phyloP scores from a whole-genome alignment of 2,113 vertebrate species.

The Solea senegalensis region DNA sequence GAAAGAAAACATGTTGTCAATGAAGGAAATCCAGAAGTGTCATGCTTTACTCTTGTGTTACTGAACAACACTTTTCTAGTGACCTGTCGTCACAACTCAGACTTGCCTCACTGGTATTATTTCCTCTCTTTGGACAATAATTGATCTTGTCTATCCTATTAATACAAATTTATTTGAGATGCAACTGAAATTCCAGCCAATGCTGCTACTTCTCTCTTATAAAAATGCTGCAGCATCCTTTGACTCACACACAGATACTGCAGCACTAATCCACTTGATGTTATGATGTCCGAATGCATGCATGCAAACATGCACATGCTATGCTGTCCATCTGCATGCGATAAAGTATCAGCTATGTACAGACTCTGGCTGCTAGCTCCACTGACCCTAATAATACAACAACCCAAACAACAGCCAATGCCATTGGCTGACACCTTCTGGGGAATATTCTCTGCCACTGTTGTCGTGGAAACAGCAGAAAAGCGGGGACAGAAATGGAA shows the following conservation, averaged over 20 bases:
- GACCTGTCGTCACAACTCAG: neutral
- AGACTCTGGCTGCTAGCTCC: constrained; percentile 55
- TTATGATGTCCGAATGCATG: constrained; percentile 4
- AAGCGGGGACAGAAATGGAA: constrained; percentile 55
- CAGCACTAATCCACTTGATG: constrained; percentile 10
- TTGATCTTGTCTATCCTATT: neutral
- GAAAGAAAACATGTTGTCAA: neutral
- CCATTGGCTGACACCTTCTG: constrained; percentile 67
- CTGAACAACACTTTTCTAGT: too few relatives aligned
- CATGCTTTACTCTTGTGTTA: too few relatives aligned
- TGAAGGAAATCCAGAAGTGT: too few relatives aligned
- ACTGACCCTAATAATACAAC: constrained; percentile 71
- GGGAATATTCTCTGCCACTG: constrained; percentile 77
- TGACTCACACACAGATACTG: constrained; percentile 3
- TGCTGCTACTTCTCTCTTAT: neutral
- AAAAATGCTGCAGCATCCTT: constrained; percentile 7
- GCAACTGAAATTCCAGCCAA: neutral
- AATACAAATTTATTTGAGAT: neutral
- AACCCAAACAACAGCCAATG: constrained; percentile 61
- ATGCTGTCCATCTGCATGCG: constrained; percentile 4
- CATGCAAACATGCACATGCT: constrained; percentile 13
- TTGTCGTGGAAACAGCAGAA: constrained; percentile 82
- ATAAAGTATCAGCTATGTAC: constrained; percentile 20
- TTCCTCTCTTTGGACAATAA: neutral
- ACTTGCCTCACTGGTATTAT: neutral